A percentile compares a stretch with the other conserved stretches of the same genome.
Evolutionary conservation across 2,888 invertebrate genomes (phyloP).

Genomic region (Cheilosia variabilis): DNA sequence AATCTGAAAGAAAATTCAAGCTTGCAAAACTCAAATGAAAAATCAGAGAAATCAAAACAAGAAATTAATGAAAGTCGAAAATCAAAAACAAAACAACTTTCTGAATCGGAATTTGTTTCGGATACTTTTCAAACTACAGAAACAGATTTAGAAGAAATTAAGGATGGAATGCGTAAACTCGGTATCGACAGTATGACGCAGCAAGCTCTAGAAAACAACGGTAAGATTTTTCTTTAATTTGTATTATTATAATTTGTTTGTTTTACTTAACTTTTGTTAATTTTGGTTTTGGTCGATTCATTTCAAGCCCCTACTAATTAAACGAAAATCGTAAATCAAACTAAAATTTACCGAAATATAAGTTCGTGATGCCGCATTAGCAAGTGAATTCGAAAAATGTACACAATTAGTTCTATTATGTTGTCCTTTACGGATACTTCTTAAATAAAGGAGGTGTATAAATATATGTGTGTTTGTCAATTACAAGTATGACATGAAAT

Average conservation of each 20-base stretch:
- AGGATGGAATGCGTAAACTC: conserved; percentile 90
- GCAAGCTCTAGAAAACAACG: conserved; percentile 85
- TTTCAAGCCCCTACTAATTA: not conserved
- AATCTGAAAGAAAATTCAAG: conserved; percentile 47
- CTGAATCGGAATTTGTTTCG: conserved; percentile 90
- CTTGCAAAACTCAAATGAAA: conserved; percentile 33
- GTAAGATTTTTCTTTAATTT: conserved; percentile 79
- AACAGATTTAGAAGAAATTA: conserved; percentile 89
- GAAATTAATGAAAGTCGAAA: conserved; percentile 45
- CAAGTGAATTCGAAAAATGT: too few species aligned
- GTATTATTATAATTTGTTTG: conserved; percentile 61
- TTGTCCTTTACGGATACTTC: too few species aligned
- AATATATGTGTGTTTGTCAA: too few species aligned
- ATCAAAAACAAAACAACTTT: conserved; percentile 73
- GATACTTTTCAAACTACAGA: conserved; percentile 88
- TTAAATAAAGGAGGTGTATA: too few species aligned
- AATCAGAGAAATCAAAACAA: conserved; percentile 47
- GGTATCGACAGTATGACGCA: conserved; percentile 86
- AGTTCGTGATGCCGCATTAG: too few species aligned
- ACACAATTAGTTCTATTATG: too few species aligned
- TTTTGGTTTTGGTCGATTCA: conserved; percentile 29
- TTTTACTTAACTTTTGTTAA: conserved; percentile 34
- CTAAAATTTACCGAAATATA: too few species aligned
- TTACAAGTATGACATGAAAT: too few species aligned
- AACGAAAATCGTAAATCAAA: not conserved